Conservation (phyloP, 1,140 invertebrate species). For the Aphaenogaster floridana region DNA sequence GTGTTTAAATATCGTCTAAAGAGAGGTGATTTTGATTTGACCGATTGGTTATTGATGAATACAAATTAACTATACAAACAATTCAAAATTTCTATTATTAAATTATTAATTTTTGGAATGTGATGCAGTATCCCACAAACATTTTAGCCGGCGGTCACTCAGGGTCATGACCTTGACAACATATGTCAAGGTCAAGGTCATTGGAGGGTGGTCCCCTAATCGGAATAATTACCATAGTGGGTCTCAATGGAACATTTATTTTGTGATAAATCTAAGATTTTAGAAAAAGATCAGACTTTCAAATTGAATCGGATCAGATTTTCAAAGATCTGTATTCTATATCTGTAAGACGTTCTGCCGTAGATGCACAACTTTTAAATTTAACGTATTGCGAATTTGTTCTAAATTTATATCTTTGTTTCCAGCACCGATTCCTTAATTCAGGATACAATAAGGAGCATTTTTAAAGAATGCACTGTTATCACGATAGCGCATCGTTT, state of each 20-base stretch:
- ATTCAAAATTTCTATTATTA: neutral
- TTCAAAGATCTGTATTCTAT: neutral
- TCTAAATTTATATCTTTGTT: slow-evolving; percentile 31
- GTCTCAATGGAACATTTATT: neutral
- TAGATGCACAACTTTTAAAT: neutral
- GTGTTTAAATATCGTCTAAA: neutral
- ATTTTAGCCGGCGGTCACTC: too few species aligned
- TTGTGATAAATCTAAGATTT: neutral
- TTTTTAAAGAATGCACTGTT: slow-evolving; percentile 89
- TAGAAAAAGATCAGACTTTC: neutral
- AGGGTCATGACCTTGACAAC: too few species aligned
- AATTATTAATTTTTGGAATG: neutral
- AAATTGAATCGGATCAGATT: neutral
- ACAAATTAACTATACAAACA: neutral
- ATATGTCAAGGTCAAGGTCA: too few species aligned
- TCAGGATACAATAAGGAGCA: slow-evolving; percentile 87
- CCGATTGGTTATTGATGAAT: neutral
- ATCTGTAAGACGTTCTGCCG: neutral
- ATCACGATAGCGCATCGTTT: slow-evolving; percentile 91
- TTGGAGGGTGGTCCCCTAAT: too few species aligned
- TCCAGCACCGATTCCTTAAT: slow-evolving; percentile 88
- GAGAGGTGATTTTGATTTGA: neutral
- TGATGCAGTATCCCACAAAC: neutral
- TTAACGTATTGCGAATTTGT: neutral
- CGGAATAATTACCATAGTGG: too few species aligned